Base-by-base conservation (phyloP, 1,140 invertebrate species). In the Cotesia vestalis region DNA sequence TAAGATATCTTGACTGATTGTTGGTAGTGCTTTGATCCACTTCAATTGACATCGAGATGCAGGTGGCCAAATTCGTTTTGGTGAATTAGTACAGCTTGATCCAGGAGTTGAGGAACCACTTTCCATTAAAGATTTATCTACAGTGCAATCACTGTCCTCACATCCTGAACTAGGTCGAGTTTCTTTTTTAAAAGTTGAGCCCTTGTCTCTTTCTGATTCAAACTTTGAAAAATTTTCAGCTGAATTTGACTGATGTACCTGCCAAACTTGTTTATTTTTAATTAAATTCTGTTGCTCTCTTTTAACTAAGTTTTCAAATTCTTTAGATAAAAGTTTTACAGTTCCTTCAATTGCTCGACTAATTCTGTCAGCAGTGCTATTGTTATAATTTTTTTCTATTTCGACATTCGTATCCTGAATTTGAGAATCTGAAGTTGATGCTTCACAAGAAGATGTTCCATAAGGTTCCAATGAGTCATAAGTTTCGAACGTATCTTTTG, bases 101-200 rank as follows among this genome's bases (percentile, higher is more conserved):
- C 90, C 89, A 0, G 90, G 90, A 2, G 91, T 91, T 0, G 90
- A 91, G 0, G 90, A 91, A 73, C 90, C 90, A 86, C 83, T 91
- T 83, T 86, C 90, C 87, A 83, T 87, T 80, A 82, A 85, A 81
- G 80, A 90, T 77, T 79, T 90, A 82, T 75, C 90, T 82, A 80
- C 89, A 78, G 46, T 80, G 52, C 78, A 85, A 61, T 85, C 83
- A 73, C 84, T 84, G 35, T 86, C 85, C 12, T 86, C 85, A 11
- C 84, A 83, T 0, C 83, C 83, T 0, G 85, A 86, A 40, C 78
- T 79, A 1, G 77, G 73, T 4, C 80, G 76, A 17, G 74, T 60
- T 14, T 85, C 83, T 1, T 78, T 78, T 55, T 52, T 84, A 2
- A 79, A 35, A 12, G 77, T 63, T 0, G 63, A 73, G 20, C 70